Evolutionary conservation across 2,113 vertebrate genomes (phyloP).

Genomic region (Zosterops japonicus): DNA sequence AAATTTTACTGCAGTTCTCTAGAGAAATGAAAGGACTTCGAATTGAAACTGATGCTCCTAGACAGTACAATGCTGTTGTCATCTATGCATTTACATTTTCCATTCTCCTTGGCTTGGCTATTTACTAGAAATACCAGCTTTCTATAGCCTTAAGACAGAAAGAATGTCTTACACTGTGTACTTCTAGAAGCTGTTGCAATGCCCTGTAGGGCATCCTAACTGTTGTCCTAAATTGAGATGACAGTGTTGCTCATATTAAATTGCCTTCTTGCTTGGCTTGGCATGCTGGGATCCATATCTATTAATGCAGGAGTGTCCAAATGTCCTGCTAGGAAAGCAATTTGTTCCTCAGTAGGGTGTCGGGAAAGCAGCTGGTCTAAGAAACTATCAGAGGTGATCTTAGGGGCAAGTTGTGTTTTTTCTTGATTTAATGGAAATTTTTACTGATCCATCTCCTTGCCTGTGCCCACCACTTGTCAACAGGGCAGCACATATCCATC

Average conservation of each 20-base stretch:
- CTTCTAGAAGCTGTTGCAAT: constrained; percentile 71
- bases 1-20: not conserved
- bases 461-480: constrained; percentile 59
- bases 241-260: constrained; percentile 83
- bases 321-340: constrained; percentile 84
- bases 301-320: constrained; percentile 80
- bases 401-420: constrained; percentile 78
- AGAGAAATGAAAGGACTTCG: not conserved
- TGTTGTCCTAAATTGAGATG: constrained; percentile 85
- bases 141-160: constrained; percentile 69
- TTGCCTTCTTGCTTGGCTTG: constrained; percentile 75
- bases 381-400: constrained; percentile 79
- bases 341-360: constrained; percentile 82
- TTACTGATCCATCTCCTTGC: constrained; percentile 65
- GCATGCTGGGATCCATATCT: constrained; percentile 81
- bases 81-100: constrained; percentile 52
- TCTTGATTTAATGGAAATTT: constrained; percentile 79
- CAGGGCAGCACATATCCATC: constrained; percentile 51
- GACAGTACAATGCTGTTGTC: constrained; percentile 32
- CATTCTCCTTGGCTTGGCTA: constrained; percentile 61
- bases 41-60: constrained; percentile 23
- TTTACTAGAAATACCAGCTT: constrained; percentile 73
- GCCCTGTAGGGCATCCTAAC: constrained; percentile 77
- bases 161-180: constrained; percentile 57
- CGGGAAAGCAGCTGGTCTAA: constrained; percentile 81